Evolutionary conservation across 2,797 vertebrate genomes (phyloP), one percentile per base, ranked within the genome.

Genomic region (Microchirus variegatus): DNA sequence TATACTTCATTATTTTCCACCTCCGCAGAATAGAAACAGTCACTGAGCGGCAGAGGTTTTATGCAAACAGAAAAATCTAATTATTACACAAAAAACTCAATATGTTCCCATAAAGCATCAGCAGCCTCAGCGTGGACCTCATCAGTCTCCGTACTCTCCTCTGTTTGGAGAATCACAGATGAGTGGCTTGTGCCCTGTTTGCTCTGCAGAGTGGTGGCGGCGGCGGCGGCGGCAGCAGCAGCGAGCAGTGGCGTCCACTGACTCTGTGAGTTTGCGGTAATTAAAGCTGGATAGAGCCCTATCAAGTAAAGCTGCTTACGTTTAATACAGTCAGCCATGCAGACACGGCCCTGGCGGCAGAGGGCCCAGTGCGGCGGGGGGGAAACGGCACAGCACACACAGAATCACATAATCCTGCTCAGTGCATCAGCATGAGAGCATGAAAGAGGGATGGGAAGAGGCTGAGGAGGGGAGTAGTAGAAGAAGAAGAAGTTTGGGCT

Each of bases 301-400:
- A 92, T 93, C 90, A 92, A 90, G 89, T 81, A 93, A 93, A 93
- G 90, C 91, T 83, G 90, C 92, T 94, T 92, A 94, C 87, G 87
- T 86, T 91, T 91, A 92, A 92, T 91, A 87, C 90, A 91, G 90
- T 89, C 91, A 92, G 86, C 87, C 87, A 86, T 86, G 87, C 85
- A 83, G 80, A 82, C 82, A 75, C 54, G 73, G 88, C 73, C 73
- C 85, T 70, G 18, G 77, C 63, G 49, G 82, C 71, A 54, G 75
- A 67, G 4, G 56, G 79, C 70, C 70, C 36, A 17, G 75, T 57
- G 10, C 56, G 38, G 72, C 75, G 37, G 73, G 75, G 60, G 69
- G 75, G 60, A 67, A 67, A 71, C 52, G 9, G 61, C 75, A 74
- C 44, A 19, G 75, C 61, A 47, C 69, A 55, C 75, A 75, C 47